Evolutionary conservation across 2,797 vertebrate genomes (phyloP).

Genomic region (Neostethus bicornis): DNA sequence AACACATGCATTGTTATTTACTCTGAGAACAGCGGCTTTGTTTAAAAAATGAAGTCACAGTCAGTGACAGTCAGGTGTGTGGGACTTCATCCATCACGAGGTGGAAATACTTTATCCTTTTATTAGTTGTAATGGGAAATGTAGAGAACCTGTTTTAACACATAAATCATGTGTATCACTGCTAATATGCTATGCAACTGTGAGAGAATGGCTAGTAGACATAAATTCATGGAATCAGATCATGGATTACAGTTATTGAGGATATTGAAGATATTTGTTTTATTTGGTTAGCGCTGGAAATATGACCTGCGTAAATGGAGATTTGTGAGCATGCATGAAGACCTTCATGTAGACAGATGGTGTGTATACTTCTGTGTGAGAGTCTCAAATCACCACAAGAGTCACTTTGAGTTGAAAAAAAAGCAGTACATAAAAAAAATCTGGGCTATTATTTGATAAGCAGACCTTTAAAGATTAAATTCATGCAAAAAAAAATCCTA

Average conservation of each 20-base stretch:
- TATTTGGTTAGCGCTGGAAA: conserved; percentile 75
- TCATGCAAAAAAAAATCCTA: conserved; percentile 21
- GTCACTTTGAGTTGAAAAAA: conserved; percentile 79
- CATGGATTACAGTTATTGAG: conserved; percentile 76
- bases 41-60: conserved; percentile 83
- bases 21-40: conserved; percentile 66
- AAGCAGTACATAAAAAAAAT: neutral
- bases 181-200: conserved; percentile 70
- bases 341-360: conserved; percentile 3
- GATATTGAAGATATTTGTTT: conserved; percentile 76
- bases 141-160: conserved; percentile 78
- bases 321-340: conserved; percentile 39
- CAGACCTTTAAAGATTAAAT: conserved; percentile 20
- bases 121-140: conserved; percentile 82
- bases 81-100: conserved; percentile 81
- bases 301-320: conserved; percentile 61
- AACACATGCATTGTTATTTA: conserved; percentile 78
- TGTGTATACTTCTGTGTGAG: conserved; percentile 9
- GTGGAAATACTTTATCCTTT: conserved; percentile 78
- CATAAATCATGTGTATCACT: conserved; percentile 77
- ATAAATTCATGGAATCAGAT: conserved; percentile 79
- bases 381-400: conserved; percentile 79
- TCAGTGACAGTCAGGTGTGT: conserved; percentile 74
- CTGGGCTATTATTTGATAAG: conserved; percentile 72
- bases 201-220: conserved; percentile 70